phyloP scores from a whole-genome alignment of 2,888 invertebrate species.

The Poecilus cupreus region DNA sequence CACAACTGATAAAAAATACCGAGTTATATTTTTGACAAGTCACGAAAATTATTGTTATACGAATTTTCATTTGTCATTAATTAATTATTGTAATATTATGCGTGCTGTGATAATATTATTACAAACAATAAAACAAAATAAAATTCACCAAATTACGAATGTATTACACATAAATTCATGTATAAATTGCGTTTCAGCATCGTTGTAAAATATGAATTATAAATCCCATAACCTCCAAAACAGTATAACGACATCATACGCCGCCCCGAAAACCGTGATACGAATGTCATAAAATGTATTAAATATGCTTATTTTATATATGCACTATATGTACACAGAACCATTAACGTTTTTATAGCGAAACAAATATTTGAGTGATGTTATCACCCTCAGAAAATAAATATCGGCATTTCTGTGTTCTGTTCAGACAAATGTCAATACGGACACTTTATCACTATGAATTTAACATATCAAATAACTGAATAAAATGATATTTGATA shows the following conservation, averaged over 20 bases:
- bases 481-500: conserved; percentile 37
- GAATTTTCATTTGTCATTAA: no score
- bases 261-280: not conserved
- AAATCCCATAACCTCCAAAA: not conserved
- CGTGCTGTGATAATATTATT: no score
- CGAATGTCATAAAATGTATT: conserved; percentile 26
- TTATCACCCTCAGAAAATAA: conserved; percentile 7
- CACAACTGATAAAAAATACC: no score
- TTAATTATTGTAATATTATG: no score
- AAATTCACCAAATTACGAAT: no score
- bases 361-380: conserved; percentile 40
- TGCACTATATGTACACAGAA: conserved; percentile 31
- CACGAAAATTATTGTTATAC: no score
- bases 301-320: not conserved
- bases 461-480: conserved; percentile 38
- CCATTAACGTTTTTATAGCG: conserved; percentile 43
- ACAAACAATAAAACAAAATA: no score
- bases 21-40: no score
- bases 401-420: conserved; percentile 32
- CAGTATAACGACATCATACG: not conserved
- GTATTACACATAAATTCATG: no score
- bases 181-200: no score
- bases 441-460: not conserved
- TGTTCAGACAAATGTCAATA: conserved; percentile 5
- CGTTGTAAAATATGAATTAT: not conserved